Evolutionary conservation across 1,140 invertebrate genomes (phyloP), one percentile per base, ranked within the genome.

Genomic region (Drusus annulatus): DNA sequence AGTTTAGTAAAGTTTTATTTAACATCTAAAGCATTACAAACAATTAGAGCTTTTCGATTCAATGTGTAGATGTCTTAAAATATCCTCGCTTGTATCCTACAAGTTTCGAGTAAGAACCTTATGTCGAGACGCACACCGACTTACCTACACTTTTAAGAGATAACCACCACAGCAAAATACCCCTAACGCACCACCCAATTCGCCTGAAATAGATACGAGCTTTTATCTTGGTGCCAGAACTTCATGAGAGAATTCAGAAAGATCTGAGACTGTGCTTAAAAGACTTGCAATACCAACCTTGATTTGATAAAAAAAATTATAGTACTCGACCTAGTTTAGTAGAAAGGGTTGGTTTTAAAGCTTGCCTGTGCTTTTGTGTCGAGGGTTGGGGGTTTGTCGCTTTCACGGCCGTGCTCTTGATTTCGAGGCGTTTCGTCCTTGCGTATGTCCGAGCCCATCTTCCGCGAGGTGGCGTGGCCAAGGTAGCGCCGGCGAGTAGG

Each of bases 401-500:
- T 69, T 69, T 69, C 65, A 36, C 21, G 31, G 65, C 31, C 16
- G 65, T 16, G 65, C n/a, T 36, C 6, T 45, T 17, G 65, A 21
- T 19, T 69, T 69, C 31, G 7, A 7, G 8, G 21, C 31, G 36
- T 69, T 19, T 69, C 65, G 65, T 69, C 65, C 65, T 69, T 69
- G 65, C 17, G 13, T 69, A 25, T 65, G 23, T 25, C 62, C 21
- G 25, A 65, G 62, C 62, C 65, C 65, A 45, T 45, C 65, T 45
- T 69, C 65, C 36, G 31, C 23, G n/a, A 45, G 65, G 65, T 69
- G n/a, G 36, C 23, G 65, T 17, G 16, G 36, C 15, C n/a, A 69
- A 69, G 65, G 65, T 50, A 69, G 65, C 65, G 65, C 51, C 23
- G 65, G 65, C 65, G 50, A 69, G 31, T 45, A n/a, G 45, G 65